These are phyloP conservation scores for Nycteola revayana DNA, from an alignment of 2,888 invertebrate species.

Conservation along the genomic window DNA sequence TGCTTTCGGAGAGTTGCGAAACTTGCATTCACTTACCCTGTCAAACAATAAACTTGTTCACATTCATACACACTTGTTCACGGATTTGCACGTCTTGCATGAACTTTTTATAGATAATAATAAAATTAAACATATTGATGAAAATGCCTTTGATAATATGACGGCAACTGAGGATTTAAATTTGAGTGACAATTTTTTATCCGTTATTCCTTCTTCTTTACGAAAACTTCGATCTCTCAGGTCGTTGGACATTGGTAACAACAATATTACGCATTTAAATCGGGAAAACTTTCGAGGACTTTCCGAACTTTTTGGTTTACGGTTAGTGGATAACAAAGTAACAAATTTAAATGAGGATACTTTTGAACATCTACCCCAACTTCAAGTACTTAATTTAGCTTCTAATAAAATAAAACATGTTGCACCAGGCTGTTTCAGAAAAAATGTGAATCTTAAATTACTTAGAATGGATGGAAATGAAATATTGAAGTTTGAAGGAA, in stretches of 20 bases:
- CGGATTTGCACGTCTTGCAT: conserved; percentile 87
- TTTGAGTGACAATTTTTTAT: conserved; percentile 86
- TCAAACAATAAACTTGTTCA: conserved; percentile 86
- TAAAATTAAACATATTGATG: conserved; percentile 85
- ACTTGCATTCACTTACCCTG: conserved; percentile 88
- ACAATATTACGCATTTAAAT: conserved; percentile 87
- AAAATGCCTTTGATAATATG: conserved; percentile 88
- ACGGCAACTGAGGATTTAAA: conserved; percentile 89
- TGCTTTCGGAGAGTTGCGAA: conserved; percentile 88
- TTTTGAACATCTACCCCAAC: conserved; percentile 87
- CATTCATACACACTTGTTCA: conserved; percentile 85
- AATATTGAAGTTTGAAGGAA: conserved; percentile 86
- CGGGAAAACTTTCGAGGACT: conserved; percentile 88
- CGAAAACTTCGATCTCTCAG: conserved; percentile 86
- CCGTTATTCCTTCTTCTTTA: conserved; percentile 85
- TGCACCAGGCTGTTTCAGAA: conserved; percentile 87
- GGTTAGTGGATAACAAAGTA: conserved; percentile 91
- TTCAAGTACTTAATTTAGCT: conserved; percentile 90
- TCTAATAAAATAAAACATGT: conserved; percentile 89
- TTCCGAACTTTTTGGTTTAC: conserved; percentile 87
- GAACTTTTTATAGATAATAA: conserved; percentile 89
- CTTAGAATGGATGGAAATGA: conserved; percentile 90
- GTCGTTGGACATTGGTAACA: conserved; percentile 91
- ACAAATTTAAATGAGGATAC: conserved; percentile 88
- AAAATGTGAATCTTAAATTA: conserved; percentile 86